Percentiles rank a stretch among this genome's conserved stretches.
Conservation (phyloP, 2,113 vertebrate species). For the Poecilia latipinna region DNA sequence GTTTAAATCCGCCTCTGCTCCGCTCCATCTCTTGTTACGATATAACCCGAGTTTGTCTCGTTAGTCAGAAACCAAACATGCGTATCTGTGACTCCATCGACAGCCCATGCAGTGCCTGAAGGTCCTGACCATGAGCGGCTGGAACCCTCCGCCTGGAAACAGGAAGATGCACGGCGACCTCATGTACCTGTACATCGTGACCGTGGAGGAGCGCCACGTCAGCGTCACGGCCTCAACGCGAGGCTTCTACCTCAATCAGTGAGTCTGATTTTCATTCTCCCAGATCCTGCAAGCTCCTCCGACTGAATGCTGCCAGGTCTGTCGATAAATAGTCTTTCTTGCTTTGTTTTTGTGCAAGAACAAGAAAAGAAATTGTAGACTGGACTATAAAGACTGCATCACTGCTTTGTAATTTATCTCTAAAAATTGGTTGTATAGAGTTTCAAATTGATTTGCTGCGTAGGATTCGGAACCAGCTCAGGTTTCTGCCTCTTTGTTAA, state of each 20-base stretch:
- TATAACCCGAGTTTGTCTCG: not conserved
- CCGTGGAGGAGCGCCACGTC: conserved; percentile 94
- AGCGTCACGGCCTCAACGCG: conserved; percentile 95
- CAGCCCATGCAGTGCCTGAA: conserved; percentile 97
- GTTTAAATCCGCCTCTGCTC: conserved; percentile 66
- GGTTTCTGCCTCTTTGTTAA: too few species aligned
- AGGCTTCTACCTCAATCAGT: conserved; percentile 99
- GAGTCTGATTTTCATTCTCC: conserved; percentile 69
- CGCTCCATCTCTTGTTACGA: not conserved
- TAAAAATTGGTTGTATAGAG: too few species aligned
- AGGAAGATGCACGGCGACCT: conserved; percentile 99
- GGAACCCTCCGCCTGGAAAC: conserved; percentile 97
- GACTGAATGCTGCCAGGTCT: not conserved
- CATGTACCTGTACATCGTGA: conserved; percentile 97
- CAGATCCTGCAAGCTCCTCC: not conserved
- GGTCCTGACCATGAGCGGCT: conserved; percentile 97
- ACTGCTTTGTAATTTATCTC: too few species aligned
- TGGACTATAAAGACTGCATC: too few species aligned
- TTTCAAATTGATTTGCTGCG: not conserved
- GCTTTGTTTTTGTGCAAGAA: not conserved
- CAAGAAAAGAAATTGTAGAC: too few species aligned
- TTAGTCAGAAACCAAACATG: not conserved
- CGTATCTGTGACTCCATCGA: not conserved
- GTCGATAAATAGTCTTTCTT: not conserved
- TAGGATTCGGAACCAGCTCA: not conserved